phyloP scores from a whole-genome alignment of 2,888 invertebrate genomes.

The Germaria angustata region DNA sequence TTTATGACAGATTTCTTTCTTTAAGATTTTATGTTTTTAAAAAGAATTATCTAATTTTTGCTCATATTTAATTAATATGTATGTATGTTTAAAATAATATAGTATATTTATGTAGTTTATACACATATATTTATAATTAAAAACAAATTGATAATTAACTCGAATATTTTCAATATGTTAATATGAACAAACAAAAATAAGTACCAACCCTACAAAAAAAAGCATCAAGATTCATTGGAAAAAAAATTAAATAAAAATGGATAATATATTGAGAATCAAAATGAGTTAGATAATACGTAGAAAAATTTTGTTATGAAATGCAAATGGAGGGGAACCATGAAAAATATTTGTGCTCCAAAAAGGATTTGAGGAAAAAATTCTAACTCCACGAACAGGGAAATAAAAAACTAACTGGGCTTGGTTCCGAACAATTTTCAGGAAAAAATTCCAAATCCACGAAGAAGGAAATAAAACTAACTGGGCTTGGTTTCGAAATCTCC shows the following conservation, averaged over 20 bases:
- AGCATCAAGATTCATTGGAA: not conserved
- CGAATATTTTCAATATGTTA: slow-evolving; percentile 1
- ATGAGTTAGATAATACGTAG: not conserved
- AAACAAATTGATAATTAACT: not conserved
- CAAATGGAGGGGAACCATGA: too few relatives aligned
- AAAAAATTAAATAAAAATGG: slow-evolving; percentile 2
- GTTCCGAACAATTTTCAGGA: too few relatives aligned
- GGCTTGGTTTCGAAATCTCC: too few relatives aligned
- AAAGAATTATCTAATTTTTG: not conserved
- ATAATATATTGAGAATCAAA: not conserved
- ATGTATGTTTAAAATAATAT: slow-evolving; percentile 8
- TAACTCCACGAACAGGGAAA: too few relatives aligned
- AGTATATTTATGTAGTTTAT: slow-evolving; percentile 2
- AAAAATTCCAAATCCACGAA: too few relatives aligned
- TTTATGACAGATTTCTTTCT: too few relatives aligned
- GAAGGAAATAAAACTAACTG: too few relatives aligned
- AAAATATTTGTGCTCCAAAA: too few relatives aligned
- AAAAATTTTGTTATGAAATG: not conserved
- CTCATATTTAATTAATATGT: not conserved
- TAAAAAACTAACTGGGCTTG: too few relatives aligned
- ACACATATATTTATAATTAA: slow-evolving; percentile 15
- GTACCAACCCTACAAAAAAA: not conserved
- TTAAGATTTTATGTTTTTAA: slow-evolving; percentile 1
- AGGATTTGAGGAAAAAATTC: too few relatives aligned
- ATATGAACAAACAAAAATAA: not conserved